Conservation (phyloP, 2,797 vertebrate genomes). For the Ciconia nigra region DNA sequence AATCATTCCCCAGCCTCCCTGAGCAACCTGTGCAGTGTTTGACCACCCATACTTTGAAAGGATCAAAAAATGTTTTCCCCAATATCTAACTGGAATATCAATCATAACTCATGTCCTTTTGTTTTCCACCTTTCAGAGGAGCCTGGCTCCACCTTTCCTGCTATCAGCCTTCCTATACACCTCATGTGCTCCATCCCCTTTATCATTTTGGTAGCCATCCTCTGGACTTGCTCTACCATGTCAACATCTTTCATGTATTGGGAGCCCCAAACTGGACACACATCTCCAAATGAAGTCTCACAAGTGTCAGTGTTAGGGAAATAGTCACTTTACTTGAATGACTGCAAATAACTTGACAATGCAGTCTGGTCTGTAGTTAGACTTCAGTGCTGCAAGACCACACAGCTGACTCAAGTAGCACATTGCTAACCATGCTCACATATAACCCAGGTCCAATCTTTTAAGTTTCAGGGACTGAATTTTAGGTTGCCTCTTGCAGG, state of each 20-base stretch:
- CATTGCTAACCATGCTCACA: not conserved
- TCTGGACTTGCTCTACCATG: not conserved
- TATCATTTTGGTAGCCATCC: not conserved
- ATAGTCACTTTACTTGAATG: not conserved
- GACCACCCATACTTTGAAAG: not conserved
- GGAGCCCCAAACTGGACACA: not conserved
- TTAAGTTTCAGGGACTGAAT: not conserved
- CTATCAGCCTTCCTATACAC: not conserved
- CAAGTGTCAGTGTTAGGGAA: not conserved
- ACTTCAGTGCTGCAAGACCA: not conserved
- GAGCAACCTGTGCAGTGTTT: not conserved
- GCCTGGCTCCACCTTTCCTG: not conserved
- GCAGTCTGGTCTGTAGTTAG: not conserved
- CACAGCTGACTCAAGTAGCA: not conserved
- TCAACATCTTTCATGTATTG: not conserved
- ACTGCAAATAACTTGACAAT: not conserved
- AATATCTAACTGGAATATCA: not conserved
- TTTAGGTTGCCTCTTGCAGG: not conserved
- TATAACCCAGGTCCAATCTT: not conserved
- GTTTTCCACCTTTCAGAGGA: not conserved
- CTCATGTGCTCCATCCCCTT: not conserved
- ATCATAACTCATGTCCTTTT: not conserved
- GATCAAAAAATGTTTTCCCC: not conserved
- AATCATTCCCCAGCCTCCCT: not conserved
- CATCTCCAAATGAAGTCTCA: not conserved